Conservation (phyloP, 2,888 invertebrate genomes). For the Chironomus riparius region DNA sequence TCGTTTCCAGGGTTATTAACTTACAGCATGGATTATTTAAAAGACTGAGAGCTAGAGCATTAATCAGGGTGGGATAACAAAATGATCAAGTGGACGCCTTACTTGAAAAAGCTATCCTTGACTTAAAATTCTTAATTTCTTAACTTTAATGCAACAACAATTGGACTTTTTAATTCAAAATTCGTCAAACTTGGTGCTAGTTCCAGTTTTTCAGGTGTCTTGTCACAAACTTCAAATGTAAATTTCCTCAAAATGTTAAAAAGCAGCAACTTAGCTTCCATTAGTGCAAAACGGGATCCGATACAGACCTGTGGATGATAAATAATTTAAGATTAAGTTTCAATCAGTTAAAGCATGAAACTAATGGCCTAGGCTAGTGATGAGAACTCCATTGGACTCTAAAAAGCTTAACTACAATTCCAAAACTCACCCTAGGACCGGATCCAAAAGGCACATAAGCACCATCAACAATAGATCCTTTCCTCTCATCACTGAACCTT, state of each 20-base stretch:
- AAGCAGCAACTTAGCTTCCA: conserved; percentile 4
- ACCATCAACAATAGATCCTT: conserved; percentile 1
- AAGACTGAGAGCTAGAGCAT: too few relatives aligned
- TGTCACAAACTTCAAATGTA: conserved; percentile 2
- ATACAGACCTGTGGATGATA: conserved; percentile 36
- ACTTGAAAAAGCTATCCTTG: too few relatives aligned
- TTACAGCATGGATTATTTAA: too few relatives aligned
- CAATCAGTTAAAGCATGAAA: too few relatives aligned
- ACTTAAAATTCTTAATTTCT: too few relatives aligned
- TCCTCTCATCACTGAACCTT: conserved; percentile 17
- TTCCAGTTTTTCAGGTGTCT: background rate
- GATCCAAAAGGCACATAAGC: conserved; percentile 8
- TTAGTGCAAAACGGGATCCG: conserved; percentile 35
- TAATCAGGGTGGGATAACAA: too few relatives aligned
- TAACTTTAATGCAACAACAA: too few relatives aligned
- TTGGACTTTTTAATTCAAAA: background rate
- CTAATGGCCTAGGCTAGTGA: too few relatives aligned
- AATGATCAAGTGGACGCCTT: too few relatives aligned
- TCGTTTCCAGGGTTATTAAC: too few relatives aligned
- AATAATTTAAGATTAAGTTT: background rate
- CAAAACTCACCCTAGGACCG: background rate
- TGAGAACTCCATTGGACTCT: too few relatives aligned
- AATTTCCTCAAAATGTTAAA: background rate
- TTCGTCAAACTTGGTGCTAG: background rate
- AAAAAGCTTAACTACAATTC: background rate